Evolutionary conservation across 2,888 invertebrate genomes (phyloP).

Genomic region (Maniola hyperantus): DNA sequence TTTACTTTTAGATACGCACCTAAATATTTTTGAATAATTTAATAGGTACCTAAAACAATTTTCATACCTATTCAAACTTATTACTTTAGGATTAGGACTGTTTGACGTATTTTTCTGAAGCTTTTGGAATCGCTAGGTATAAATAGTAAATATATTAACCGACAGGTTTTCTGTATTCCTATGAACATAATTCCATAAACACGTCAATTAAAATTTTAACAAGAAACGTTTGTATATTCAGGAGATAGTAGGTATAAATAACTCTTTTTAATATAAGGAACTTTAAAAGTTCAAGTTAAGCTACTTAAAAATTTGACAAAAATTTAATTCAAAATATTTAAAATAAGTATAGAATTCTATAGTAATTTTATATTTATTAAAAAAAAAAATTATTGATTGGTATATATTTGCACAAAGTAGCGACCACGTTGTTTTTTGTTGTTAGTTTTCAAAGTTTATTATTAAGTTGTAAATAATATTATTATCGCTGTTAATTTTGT

Average conservation of each 20-base stretch:
- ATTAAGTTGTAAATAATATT: conserved; percentile 54
- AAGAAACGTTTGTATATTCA: not conserved
- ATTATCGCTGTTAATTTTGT: conserved; percentile 40
- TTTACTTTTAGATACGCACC: no score
- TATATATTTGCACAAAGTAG: conserved; percentile 42
- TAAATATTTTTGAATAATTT: no score
- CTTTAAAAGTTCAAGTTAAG: not conserved
- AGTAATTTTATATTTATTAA: not conserved
- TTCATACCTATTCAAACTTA: no score
- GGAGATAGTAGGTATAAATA: not conserved
- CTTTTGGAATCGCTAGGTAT: no score
- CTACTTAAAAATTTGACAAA: conserved; percentile 7
- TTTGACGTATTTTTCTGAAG: no score
- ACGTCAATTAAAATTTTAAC: not conserved
- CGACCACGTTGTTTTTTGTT: conserved; percentile 45
- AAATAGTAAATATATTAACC: no score
- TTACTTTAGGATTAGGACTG: no score
- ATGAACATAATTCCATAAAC: not conserved
- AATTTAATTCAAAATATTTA: not conserved
- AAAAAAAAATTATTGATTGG: conserved; percentile 9
- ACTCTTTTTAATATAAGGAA: not conserved
- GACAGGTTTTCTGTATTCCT: not conserved
- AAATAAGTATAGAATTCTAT: not conserved
- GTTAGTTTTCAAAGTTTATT: conserved; percentile 47
- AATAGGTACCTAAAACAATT: no score